phyloP scores from a whole-genome alignment of 1,140 invertebrate species.

The Lucilia cuprina region DNA sequence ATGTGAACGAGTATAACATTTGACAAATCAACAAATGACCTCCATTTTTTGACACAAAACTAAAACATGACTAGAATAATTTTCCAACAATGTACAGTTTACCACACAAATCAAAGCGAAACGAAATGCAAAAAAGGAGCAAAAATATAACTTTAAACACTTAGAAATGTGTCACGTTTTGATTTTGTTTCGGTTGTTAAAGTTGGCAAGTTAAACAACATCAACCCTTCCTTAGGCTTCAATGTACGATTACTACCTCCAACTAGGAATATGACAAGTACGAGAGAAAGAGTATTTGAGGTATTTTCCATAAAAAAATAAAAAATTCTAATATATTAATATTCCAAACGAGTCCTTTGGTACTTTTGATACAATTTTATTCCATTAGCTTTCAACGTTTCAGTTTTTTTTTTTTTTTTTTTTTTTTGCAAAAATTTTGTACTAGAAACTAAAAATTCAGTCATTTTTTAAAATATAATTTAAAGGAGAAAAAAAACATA shows the following conservation, averaged over 20 bases:
- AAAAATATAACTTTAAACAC: slow-evolving; percentile 7
- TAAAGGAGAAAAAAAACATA: neutral
- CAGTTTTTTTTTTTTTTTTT: neutral
- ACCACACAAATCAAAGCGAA: slow-evolving; percentile 19
- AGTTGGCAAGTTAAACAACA: neutral
- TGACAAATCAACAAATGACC: slow-evolving; percentile 31
- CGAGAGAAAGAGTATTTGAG: neutral
- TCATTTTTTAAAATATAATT: slow-evolving; percentile 23
- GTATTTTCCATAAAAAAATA: neutral
- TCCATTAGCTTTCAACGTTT: slow-evolving; percentile 23
- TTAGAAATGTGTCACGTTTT: slow-evolving; percentile 30
- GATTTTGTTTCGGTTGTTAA: slow-evolving; percentile 17
- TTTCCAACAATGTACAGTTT: neutral
- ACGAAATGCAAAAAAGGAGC: neutral
- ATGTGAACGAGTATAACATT: slow-evolving; percentile 2
- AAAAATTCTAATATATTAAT: slow-evolving; percentile 22
- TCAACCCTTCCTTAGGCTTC: neutral
- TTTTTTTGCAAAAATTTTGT: neutral
- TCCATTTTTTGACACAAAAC: slow-evolving; percentile 27
- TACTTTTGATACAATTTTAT: slow-evolving; percentile 32
- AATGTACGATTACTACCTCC: neutral
- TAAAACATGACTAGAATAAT: slow-evolving; percentile 20
- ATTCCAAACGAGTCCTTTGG: slow-evolving; percentile 26
- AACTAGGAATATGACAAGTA: neutral
- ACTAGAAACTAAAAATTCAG: neutral